phyloP scores from a whole-genome alignment of 2,888 invertebrate genomes.

The Mesopsocus fuscifrons region DNA sequence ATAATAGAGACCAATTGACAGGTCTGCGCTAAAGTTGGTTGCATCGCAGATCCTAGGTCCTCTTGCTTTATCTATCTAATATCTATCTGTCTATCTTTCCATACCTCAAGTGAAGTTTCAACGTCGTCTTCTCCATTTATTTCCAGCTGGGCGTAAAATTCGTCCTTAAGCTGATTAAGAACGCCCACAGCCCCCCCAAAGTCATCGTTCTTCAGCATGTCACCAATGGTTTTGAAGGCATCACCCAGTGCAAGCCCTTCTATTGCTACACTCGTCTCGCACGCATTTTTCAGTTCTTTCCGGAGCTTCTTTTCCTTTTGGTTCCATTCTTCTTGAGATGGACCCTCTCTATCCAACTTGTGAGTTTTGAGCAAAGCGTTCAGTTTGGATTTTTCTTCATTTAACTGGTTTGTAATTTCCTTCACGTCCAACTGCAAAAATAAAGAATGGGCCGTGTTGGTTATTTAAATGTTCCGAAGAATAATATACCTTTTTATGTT shows the following conservation, averaged over 20 bases:
- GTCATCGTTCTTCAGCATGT: not conserved
- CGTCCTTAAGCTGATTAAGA: not conserved
- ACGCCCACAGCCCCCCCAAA: not conserved
- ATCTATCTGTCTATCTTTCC: too few relatives aligned
- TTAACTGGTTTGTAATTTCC: slow-evolving; percentile 28
- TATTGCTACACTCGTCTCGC: slow-evolving; percentile 20
- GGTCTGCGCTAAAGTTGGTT: too few relatives aligned
- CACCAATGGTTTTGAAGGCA: not conserved
- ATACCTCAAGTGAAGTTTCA: not conserved
- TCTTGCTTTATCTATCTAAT: too few relatives aligned
- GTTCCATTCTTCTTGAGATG: slow-evolving; percentile 29
- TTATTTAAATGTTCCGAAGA: too few relatives aligned
- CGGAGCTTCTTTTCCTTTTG: slow-evolving; percentile 24
- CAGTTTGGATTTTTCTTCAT: slow-evolving; percentile 39
- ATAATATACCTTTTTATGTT: too few relatives aligned
- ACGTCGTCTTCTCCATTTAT: not conserved
- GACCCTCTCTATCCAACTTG: slow-evolving; percentile 24
- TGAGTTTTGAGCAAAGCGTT: slow-evolving; percentile 29
- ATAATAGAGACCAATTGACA: too few relatives aligned
- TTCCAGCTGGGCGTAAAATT: not conserved
- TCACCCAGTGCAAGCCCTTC: slow-evolving; percentile 23
- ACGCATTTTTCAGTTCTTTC: slow-evolving; percentile 16
- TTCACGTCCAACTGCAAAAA: slow-evolving; percentile 11
- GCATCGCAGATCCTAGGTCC: too few relatives aligned
- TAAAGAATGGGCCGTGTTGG: too few relatives aligned